Conservation (phyloP, 2,797 vertebrate genomes). For the Lepilemur ruficaudatus region DNA sequence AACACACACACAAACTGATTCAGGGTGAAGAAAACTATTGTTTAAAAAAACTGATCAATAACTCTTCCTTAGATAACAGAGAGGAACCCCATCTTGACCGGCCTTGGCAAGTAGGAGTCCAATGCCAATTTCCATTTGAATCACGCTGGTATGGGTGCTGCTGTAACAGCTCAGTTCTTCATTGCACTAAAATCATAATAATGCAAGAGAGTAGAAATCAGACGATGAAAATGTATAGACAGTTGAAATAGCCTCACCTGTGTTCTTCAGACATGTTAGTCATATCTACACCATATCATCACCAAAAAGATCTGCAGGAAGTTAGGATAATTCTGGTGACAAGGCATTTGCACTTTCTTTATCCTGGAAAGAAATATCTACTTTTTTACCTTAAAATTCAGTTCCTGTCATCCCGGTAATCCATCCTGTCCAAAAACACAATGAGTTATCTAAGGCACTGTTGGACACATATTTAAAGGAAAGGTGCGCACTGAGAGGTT, state of each 20-base stretch:
- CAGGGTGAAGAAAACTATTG: background rate
- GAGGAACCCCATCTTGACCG: background rate
- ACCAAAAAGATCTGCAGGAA: background rate
- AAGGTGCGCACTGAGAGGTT: background rate
- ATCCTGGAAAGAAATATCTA: background rate
- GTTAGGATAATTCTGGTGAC: background rate
- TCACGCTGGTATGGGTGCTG: background rate
- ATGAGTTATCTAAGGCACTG: background rate
- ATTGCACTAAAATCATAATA: background rate
- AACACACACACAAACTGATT: background rate
- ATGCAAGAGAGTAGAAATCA: background rate
- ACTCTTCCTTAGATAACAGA: background rate
- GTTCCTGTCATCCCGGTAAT: background rate
- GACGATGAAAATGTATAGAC: background rate
- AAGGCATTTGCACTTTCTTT: background rate
- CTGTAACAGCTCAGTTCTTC: background rate
- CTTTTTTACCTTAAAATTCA: slow-evolving; percentile 20
- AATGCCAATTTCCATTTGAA: slow-evolving; percentile 11
- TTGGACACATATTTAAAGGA: background rate
- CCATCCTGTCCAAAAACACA: background rate
- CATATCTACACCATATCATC: background rate
- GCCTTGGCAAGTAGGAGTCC: background rate
- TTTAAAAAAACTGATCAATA: background rate
- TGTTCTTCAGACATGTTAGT: background rate
- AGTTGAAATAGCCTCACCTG: background rate